phyloP scores from a whole-genome alignment of 2,888 invertebrate genomes.

The Globia sparganii region DNA sequence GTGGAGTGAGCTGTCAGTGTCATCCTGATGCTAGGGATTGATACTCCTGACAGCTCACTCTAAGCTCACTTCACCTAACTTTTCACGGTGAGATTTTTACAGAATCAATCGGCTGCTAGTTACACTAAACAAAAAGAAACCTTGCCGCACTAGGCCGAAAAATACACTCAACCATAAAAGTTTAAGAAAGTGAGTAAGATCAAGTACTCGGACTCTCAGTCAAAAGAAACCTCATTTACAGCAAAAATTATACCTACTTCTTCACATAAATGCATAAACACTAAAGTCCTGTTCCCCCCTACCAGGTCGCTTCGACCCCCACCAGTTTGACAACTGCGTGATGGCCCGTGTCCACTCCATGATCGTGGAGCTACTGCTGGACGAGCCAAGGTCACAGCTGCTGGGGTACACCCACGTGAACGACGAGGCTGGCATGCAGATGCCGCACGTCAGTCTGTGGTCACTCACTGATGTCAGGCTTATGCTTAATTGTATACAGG shows the following conservation, averaged over 20 bases:
- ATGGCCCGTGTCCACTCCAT: slow-evolving; percentile 96
- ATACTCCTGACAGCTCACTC: too few species aligned
- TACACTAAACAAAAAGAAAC: background rate
- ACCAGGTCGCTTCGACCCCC: slow-evolving; percentile 93
- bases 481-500: slow-evolving; percentile 95
- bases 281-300: background rate
- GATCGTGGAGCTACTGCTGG: slow-evolving; percentile 95
- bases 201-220: background rate
- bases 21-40: too few species aligned
- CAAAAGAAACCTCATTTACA: background rate
- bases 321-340: slow-evolving; percentile 94
- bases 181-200: background rate
- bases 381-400: slow-evolving; percentile 93
- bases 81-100: too few species aligned
- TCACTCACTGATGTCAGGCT: slow-evolving; percentile 94
- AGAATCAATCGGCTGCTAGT: too few species aligned
- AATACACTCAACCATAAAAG: background rate
- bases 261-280: background rate
- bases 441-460: slow-evolving; percentile 96
- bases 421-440: slow-evolving; percentile 95
- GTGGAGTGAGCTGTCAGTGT: too few species aligned
- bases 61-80: too few species aligned
- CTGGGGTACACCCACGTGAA: slow-evolving; percentile 96
- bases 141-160: background rate
- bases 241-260: background rate